phyloP scores from a whole-genome alignment of 2,113 vertebrate species.

The Origma solitaria region DNA sequence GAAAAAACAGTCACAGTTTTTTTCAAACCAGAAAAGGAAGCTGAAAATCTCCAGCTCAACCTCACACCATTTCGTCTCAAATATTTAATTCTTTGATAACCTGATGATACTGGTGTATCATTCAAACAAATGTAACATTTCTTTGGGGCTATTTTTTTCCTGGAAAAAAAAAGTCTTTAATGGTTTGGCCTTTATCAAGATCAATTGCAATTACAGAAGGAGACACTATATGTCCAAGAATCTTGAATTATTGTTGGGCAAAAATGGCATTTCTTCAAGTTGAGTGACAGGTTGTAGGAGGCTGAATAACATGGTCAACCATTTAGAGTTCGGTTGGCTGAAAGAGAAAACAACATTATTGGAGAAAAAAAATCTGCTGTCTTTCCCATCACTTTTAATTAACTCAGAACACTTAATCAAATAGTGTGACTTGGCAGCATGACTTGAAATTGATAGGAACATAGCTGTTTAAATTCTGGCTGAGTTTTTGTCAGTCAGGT shows the following conservation, averaged over 20 bases:
- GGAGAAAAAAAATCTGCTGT: neutral
- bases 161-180: neutral
- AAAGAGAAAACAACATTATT: neutral
- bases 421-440: neutral
- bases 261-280: neutral
- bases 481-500: neutral
- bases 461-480: neutral
- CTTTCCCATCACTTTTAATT: neutral
- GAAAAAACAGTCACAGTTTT: neutral
- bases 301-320: neutral
- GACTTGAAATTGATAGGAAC: neutral
- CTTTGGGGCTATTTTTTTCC: neutral
- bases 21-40: neutral
- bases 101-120: neutral
- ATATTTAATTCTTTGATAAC: neutral
- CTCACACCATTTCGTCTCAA: neutral
- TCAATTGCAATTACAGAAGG: conserved; percentile 5
- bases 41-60: neutral
- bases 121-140: neutral
- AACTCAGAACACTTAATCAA: neutral
- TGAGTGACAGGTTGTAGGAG: conserved; percentile 3
- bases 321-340: neutral
- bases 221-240: neutral
- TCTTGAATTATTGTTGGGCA: neutral
- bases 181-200: neutral